Evolutionary conservation across 1,140 invertebrate genomes (phyloP).

Genomic region (Drosophila leontia): DNA sequence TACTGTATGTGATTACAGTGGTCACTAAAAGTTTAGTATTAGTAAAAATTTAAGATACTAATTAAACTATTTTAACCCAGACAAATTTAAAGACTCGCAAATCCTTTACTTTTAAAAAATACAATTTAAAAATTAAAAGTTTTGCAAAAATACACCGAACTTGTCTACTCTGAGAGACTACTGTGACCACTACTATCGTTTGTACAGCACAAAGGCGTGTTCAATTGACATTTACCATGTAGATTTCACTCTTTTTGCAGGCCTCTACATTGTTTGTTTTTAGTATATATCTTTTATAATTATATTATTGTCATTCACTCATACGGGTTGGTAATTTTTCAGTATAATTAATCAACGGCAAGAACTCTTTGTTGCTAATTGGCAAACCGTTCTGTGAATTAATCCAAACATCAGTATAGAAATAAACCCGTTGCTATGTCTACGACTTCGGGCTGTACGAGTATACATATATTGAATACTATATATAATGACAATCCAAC

Average conservation of each 20-base stretch:
- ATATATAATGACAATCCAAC: conserved; percentile 24
- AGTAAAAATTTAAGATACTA: background rate
- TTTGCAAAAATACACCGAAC: no score
- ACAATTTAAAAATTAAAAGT: no score
- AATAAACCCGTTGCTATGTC: conserved; percentile 42
- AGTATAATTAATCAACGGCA: conserved; percentile 39
- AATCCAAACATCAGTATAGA: conserved; percentile 25
- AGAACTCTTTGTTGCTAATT: conserved; percentile 44
- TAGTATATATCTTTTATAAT: conserved; percentile 40
- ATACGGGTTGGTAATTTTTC: conserved; percentile 24
- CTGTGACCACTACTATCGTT: background rate
- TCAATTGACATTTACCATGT: conserved; percentile 71
- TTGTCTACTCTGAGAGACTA: background rate
- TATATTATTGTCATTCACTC: conserved; percentile 57
- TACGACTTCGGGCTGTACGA: conserved; percentile 11
- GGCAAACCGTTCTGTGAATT: conserved; percentile 37
- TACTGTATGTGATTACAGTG: conserved; percentile 13
- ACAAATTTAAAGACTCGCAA: no score
- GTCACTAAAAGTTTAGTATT: background rate
- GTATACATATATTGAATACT: conserved; percentile 1
- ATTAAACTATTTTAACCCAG: no score
- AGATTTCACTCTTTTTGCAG: conserved; percentile 34
- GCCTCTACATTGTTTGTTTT: conserved; percentile 26
- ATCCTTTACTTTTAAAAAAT: no score
- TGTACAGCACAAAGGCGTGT: conserved; percentile 42